Evolutionary conservation across 2,888 invertebrate species (phyloP).

Genomic region (Mimumesa dahlbomi): DNA sequence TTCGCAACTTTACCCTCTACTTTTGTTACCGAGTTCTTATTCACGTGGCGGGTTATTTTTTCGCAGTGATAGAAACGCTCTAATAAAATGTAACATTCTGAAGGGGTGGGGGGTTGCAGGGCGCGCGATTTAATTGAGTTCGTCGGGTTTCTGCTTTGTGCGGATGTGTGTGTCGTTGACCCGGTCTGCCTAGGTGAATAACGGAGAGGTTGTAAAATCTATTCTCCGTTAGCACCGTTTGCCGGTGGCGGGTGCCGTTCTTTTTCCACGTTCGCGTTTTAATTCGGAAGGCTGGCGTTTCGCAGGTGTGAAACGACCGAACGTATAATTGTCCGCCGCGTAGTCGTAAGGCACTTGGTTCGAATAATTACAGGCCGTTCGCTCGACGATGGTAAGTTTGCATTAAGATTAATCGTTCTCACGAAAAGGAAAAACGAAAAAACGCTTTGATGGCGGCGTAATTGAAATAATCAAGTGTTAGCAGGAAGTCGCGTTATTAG

Average conservation of each 20-base stretch:
- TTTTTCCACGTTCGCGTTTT: constrained; percentile 24
- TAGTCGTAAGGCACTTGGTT: constrained; percentile 37
- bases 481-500: background rate
- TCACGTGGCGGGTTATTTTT: no score
- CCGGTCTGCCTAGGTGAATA: constrained; percentile 38
- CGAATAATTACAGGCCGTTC: constrained; percentile 46
- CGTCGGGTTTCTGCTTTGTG: background rate
- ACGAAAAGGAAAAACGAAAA: constrained; percentile 23
- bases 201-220: constrained; percentile 43
- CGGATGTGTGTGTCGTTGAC: constrained; percentile 34
- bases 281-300: constrained; percentile 41
- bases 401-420: constrained; percentile 56
- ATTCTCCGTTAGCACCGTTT: constrained; percentile 34
- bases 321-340: constrained; percentile 30
- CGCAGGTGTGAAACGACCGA: constrained; percentile 15
- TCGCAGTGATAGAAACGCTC: no score
- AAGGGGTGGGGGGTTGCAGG: no score
- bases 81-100: no score
- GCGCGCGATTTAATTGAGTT: constrained; percentile 37
- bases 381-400: constrained; percentile 39
- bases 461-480: constrained; percentile 56
- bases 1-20: no score
- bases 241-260: constrained; percentile 19
- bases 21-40: no score
- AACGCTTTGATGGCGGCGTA: constrained; percentile 40